Conservation (phyloP, 1,140 invertebrate species). For the Neodiprion virginianus region DNA sequence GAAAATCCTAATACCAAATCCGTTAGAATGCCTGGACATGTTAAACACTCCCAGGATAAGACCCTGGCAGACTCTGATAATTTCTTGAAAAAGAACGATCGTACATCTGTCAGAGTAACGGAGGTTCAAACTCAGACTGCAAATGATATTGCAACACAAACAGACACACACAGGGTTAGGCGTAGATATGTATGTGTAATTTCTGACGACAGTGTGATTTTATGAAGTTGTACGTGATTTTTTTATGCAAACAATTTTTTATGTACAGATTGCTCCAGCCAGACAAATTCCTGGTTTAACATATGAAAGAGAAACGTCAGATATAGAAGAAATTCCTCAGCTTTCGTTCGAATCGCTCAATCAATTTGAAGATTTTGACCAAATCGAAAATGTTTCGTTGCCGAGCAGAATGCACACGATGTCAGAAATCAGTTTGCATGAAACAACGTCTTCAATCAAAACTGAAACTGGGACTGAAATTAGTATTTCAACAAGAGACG, state of each 20-base stretch:
- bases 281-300: slow-evolving; percentile 29
- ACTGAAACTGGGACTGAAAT: slow-evolving; percentile 61
- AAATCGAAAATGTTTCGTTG: slow-evolving; percentile 51
- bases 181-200: background rate
- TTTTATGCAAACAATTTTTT: background rate
- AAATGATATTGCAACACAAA: slow-evolving; percentile 60
- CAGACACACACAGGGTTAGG: slow-evolving; percentile 33
- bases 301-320: slow-evolving; percentile 34
- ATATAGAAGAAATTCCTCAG: slow-evolving; percentile 34
- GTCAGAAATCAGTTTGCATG: slow-evolving; percentile 60
- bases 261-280: background rate
- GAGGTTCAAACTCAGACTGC: slow-evolving; percentile 60
- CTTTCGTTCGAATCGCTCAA: slow-evolving; percentile 48
- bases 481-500: slow-evolving; percentile 57
- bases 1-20: background rate
- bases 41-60: background rate
- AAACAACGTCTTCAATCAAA: slow-evolving; percentile 60
- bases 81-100: background rate
- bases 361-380: slow-evolving; percentile 49
- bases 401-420: slow-evolving; percentile 54
- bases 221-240: too few species aligned
- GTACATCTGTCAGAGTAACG: slow-evolving; percentile 40
- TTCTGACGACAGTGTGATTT: too few species aligned
- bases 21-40: background rate
- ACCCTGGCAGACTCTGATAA: background rate